Base-by-base conservation (phyloP, 2,888 invertebrate species). In the Halocaridina rubra region DNA sequence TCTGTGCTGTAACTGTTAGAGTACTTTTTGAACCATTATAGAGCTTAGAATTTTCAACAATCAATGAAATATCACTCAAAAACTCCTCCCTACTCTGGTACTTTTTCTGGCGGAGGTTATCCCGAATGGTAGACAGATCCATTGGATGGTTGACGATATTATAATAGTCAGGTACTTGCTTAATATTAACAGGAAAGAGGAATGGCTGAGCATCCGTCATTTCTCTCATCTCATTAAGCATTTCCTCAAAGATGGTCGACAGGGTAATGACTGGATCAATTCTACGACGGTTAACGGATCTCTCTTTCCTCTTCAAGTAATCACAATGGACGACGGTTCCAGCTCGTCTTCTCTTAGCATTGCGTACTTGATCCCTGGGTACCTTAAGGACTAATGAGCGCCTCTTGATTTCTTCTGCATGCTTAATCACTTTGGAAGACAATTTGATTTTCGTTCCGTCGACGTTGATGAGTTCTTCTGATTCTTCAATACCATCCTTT, bases 1-100 rank as follows among this genome's bases (percentile, higher is more conserved):
- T 93, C 89, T 96, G 95, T 0, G 98, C 97, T 0, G 96, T 96
- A 13, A 95, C 92, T 0, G 98, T 98, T 81, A 97, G 91, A 16
- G 95, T 94, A 91, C 95, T 96, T 86, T 96, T 96, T 0, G 94
- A 93, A 59, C 97, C 98, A 91, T 99, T 99, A 90, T 98, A 99
- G 0, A 96, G 91, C 3, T 94, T 94, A 10, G 98, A 98, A 92
- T 99, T 99, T 90, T 98, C 97, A 0, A 98, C 96, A 89, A 99
- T 98, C 91, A 97, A 97, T 91, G 97, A 96, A 1, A 99, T 96
- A 91, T 99, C 99, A 0, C 95, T 95, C 0, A 99, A 92, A 91
- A 99, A 99, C 89, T 97, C 96, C 90, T 98, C 98, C n/a, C 99
- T 93, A 89, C 96, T 96, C 90, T 96, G 96, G 91, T 99, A 99